Evolutionary conservation across 2,888 invertebrate species (phyloP).

Genomic region (Melieria omissa): DNA sequence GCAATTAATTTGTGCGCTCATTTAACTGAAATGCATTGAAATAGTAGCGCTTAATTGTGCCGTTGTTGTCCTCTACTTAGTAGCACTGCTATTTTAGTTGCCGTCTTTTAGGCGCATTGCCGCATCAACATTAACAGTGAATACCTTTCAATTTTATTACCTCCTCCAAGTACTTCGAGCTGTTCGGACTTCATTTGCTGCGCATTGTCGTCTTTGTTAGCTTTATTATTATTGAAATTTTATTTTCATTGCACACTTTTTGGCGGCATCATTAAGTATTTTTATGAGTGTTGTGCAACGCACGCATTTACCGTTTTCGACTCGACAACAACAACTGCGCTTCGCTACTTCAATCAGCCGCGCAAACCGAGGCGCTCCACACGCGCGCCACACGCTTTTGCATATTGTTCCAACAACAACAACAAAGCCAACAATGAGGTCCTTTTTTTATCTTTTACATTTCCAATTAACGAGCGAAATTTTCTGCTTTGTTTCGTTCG

Average conservation of each 20-base stretch:
- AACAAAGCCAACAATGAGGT: no score
- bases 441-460: background rate
- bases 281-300: background rate
- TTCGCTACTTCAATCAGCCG: no score
- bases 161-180: background rate
- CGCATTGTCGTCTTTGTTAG: background rate
- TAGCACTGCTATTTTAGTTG: background rate
- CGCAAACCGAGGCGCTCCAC: no score
- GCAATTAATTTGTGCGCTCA: constrained; percentile 39
- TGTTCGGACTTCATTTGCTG: background rate
- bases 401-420: no score
- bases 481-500: background rate
- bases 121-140: background rate
- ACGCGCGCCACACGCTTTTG: no score
- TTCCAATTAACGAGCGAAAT: constrained; percentile 5
- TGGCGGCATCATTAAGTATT: background rate
- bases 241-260: constrained; percentile 2
- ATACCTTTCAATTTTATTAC: background rate
- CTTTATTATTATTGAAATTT: constrained; percentile 10
- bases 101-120: no score
- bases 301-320: no score
- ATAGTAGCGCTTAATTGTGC: constrained; percentile 2
- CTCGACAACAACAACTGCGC: no score
- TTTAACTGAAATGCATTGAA: background rate
- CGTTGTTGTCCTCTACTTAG: constrained; percentile 8